phyloP scores from a whole-genome alignment of 2,888 invertebrate genomes.

The Nomada flava region DNA sequence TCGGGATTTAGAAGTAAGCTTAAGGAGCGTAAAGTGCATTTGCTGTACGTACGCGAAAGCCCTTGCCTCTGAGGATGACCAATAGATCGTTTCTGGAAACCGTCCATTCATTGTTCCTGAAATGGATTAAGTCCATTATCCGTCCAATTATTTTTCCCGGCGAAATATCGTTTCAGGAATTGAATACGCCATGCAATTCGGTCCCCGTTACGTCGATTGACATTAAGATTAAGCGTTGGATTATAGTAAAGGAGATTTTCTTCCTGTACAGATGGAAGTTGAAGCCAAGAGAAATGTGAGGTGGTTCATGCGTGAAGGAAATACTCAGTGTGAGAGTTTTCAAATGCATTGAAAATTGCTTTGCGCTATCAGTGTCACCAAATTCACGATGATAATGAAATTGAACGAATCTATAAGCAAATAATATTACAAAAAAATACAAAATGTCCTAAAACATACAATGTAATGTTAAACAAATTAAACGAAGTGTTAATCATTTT shows the following conservation, averaged over 20 bases:
- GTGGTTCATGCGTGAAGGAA: no score
- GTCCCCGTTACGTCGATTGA: constrained; percentile 2
- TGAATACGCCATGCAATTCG: not conserved
- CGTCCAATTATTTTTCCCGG: constrained; percentile 24
- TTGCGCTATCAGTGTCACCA: no score
- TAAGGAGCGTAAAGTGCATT: constrained; percentile 23
- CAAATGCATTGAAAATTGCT: no score
- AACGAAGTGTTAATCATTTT: no score
- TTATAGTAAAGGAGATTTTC: not conserved
- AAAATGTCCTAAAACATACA: no score
- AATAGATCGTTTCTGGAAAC: constrained; percentile 11
- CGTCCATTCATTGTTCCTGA: constrained; percentile 10
- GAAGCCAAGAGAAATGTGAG: no score
- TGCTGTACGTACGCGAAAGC: not conserved
- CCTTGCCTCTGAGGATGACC: constrained; percentile 9
- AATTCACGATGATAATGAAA: no score
- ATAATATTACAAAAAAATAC: no score
- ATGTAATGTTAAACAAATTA: no score
- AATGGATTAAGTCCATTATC: constrained; percentile 34
- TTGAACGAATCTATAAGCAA: no score
- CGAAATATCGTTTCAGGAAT: constrained; percentile 16
- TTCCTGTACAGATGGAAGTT: not conserved
- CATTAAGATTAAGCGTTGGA: not conserved
- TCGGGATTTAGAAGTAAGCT: constrained; percentile 16
- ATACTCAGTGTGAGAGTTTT: no score